Conservation (phyloP, 2,888 invertebrate species). For the Drosophila fungiperda region DNA sequence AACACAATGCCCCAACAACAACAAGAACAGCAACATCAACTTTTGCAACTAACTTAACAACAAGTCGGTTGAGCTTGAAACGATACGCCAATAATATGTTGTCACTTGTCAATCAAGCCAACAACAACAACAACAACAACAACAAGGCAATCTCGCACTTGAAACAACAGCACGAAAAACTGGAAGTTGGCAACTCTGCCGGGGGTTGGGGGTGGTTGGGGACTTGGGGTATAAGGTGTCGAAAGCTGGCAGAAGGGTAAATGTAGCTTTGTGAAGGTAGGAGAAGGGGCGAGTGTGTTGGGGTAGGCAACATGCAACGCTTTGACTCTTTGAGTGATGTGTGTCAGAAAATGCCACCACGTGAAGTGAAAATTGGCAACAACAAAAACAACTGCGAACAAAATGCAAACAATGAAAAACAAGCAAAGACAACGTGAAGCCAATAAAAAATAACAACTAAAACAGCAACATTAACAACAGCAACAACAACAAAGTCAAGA, state of each 20-base stretch:
- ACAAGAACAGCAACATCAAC: slow-evolving; percentile 32
- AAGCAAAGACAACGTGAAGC: slow-evolving; percentile 38
- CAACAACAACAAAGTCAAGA: slow-evolving; percentile 23
- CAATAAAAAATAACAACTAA: slow-evolving; percentile 39
- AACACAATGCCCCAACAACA: slow-evolving; percentile 47
- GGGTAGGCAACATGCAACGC: slow-evolving; percentile 50
- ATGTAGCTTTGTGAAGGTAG: slow-evolving; percentile 1
- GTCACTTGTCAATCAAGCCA: slow-evolving; percentile 79
- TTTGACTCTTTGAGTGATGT: slow-evolving; percentile 73
- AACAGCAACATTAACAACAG: slow-evolving; percentile 12
- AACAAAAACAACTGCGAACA: slow-evolving; percentile 33
- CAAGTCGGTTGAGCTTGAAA: slow-evolving; percentile 55
- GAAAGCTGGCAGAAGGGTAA: slow-evolving; percentile 16
- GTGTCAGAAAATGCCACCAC: slow-evolving; percentile 77
- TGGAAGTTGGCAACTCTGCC: slow-evolving; percentile 18
- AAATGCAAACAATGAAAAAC: slow-evolving; percentile 41
- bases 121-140: slow-evolving; percentile 47
- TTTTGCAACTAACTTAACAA: slow-evolving; percentile 33
- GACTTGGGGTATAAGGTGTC: slow-evolving; percentile 9
- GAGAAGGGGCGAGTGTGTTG: background rate
- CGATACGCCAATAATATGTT: slow-evolving; percentile 81
- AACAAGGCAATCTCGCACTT: slow-evolving; percentile 51
- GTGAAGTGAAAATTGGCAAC: slow-evolving; percentile 80
- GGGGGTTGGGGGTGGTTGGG: slow-evolving; percentile 15
- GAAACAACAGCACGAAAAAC: slow-evolving; percentile 53